These are phyloP conservation scores for Hirudinaria manillensis DNA, from an alignment of 2,888 invertebrate species.

Conservation along the genomic window DNA sequence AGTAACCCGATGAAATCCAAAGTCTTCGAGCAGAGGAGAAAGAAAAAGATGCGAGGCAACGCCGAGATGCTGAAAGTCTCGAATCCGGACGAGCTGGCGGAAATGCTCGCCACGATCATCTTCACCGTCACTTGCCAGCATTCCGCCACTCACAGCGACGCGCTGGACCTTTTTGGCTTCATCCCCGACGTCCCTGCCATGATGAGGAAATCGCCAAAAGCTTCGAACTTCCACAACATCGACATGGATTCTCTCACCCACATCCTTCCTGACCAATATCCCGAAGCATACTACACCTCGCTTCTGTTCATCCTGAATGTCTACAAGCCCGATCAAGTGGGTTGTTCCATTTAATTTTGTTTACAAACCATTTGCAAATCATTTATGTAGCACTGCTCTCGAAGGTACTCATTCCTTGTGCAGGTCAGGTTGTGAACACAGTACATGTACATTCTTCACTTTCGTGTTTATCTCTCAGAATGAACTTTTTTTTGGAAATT, in stretches of 20 bases:
- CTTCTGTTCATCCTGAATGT: constrained; percentile 36
- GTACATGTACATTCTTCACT: too few species aligned
- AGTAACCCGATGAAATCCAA: background rate
- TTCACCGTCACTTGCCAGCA: constrained; percentile 38
- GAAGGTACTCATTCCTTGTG: background rate
- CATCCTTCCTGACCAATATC: constrained; percentile 39
- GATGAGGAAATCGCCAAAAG: constrained; percentile 36
- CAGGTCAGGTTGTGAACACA: background rate
- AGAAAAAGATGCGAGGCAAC: constrained; percentile 24
- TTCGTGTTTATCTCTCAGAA: too few species aligned
- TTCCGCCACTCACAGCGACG: constrained; percentile 37
- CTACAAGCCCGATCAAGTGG: constrained; percentile 37
- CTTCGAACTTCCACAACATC: background rate
- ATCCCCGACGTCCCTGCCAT: constrained; percentile 38
- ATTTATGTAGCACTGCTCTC: background rate
- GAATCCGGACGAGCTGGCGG: constrained; percentile 1
- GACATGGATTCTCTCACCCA: constrained; percentile 33
- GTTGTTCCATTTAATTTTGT: background rate
- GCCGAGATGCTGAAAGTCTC: constrained; percentile 12
- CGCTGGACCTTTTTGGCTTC: constrained; percentile 39
- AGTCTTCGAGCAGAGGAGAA: background rate
- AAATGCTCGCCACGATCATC: constrained; percentile 34
- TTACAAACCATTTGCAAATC: background rate
- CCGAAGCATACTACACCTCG: constrained; percentile 38
- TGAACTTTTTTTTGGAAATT: too few species aligned